Percentiles rank a stretch among this genome's conserved stretches.
Evolutionary conservation across 2,113 vertebrate genomes (phyloP).

Genomic region (Esox niger): DNA sequence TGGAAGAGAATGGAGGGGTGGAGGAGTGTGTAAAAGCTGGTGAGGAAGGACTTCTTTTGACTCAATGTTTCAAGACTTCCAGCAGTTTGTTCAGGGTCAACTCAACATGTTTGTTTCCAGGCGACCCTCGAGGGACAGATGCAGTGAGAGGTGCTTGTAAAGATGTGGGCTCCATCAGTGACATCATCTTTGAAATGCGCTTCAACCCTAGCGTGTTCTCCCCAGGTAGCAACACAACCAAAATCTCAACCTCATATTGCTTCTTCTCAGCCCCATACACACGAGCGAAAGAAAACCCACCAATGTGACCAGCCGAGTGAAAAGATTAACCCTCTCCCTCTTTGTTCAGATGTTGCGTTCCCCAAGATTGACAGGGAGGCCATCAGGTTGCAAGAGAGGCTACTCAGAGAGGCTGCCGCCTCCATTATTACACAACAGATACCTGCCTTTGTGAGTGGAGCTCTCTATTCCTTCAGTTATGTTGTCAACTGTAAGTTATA

Average conservation of each 20-base stretch:
- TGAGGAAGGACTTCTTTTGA: conserved; percentile 26
- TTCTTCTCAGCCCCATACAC: not conserved
- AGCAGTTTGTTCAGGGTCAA: too few relatives aligned
- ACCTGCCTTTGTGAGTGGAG: conserved; percentile 73
- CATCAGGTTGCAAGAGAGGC: conserved; percentile 64
- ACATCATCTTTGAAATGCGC: conserved; percentile 81
- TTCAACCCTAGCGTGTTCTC: conserved; percentile 75
- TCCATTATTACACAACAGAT: conserved; percentile 75
- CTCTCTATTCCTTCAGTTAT: not conserved
- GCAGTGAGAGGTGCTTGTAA: conserved; percentile 71
- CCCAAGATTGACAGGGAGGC: conserved; percentile 58
- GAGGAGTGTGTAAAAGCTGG: conserved; percentile 67
- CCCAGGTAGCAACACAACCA: conserved; percentile 59
- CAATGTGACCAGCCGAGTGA: not conserved
- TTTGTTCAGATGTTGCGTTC: conserved; percentile 68
- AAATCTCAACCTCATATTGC: too few relatives aligned
- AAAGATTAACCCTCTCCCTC: not conserved
- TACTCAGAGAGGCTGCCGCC: conserved; percentile 72
- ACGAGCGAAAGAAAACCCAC: not conserved
- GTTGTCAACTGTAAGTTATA: not conserved
- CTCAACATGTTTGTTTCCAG: conserved; percentile 40
- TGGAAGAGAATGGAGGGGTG: conserved; percentile 66
- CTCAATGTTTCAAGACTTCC: too few relatives aligned
- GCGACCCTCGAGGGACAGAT: conserved; percentile 56
- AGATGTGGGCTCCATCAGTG: conserved; percentile 74